Conservation (phyloP, 2,797 vertebrate genomes). For the Miopithecus talapoin region DNA sequence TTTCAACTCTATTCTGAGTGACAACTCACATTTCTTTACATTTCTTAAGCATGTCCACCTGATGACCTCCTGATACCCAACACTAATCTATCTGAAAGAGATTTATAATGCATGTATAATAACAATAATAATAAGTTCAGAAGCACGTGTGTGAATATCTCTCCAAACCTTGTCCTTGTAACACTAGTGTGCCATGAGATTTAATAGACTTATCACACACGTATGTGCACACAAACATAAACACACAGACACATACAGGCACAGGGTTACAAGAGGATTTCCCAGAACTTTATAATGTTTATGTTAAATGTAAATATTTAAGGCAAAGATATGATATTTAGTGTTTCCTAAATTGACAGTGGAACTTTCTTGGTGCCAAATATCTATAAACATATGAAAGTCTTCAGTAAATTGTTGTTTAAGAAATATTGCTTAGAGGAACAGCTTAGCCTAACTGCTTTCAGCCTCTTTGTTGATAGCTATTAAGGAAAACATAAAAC, state of each 20-base stretch:
- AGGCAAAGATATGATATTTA: constrained; percentile 12
- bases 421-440: background rate
- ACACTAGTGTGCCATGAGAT: background rate
- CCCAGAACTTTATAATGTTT: constrained; percentile 2
- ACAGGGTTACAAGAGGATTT: background rate
- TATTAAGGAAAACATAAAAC: background rate
- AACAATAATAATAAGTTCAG: background rate
- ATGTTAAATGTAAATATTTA: constrained; percentile 46
- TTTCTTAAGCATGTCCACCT: background rate
- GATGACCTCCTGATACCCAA: background rate
- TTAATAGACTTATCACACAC: background rate
- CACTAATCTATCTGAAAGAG: background rate
- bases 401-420: constrained; percentile 16
- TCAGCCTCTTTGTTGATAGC: background rate
- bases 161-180: background rate
- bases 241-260: background rate
- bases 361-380: background rate
- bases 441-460: background rate
- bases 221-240: background rate
- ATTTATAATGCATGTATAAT: background rate
- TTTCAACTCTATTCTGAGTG: background rate
- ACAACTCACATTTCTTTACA: background rate
- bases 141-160: background rate
- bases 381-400: constrained; percentile 32
- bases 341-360: constrained; percentile 35